Evolutionary conservation across 2,113 vertebrate genomes (phyloP).

Genomic region (Neodon shergylaensis): DNA sequence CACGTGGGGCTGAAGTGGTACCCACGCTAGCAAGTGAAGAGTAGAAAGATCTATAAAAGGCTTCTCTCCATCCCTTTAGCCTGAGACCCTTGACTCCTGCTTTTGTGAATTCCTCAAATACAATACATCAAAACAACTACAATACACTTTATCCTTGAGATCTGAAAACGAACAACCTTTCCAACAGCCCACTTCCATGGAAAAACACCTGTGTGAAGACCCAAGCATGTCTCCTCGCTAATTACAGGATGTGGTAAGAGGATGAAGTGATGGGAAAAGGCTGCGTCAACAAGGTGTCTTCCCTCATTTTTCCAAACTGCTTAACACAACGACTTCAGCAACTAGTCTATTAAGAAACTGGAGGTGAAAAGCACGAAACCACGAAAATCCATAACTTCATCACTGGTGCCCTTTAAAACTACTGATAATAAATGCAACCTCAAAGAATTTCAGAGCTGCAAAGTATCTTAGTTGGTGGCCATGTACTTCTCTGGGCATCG

Average conservation of each 20-base stretch:
- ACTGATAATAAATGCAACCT: background rate
- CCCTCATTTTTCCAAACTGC: background rate
- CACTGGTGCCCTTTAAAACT: background rate
- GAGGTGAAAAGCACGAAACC: background rate
- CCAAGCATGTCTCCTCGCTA: background rate
- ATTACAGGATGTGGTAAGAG: background rate
- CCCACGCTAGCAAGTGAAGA: background rate
- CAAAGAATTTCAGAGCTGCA: background rate
- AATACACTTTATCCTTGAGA: background rate
- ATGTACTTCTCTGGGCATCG: background rate
- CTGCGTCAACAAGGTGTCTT: background rate
- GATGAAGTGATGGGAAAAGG: background rate
- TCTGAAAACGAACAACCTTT: background rate
- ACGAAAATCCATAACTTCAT: background rate
- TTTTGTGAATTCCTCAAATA: background rate
- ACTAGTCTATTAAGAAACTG: background rate
- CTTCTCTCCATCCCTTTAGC: background rate
- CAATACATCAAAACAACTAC: background rate
- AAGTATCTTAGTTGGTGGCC: background rate
- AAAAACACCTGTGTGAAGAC: background rate
- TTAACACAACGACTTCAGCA: background rate
- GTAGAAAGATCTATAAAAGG: background rate
- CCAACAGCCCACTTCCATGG: background rate
- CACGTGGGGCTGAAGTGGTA: background rate
- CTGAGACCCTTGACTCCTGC: background rate